Evolutionary conservation across 2,888 invertebrate species (phyloP), one percentile per base, ranked within the genome.

Genomic region (Pristionchus maxplancki): DNA sequence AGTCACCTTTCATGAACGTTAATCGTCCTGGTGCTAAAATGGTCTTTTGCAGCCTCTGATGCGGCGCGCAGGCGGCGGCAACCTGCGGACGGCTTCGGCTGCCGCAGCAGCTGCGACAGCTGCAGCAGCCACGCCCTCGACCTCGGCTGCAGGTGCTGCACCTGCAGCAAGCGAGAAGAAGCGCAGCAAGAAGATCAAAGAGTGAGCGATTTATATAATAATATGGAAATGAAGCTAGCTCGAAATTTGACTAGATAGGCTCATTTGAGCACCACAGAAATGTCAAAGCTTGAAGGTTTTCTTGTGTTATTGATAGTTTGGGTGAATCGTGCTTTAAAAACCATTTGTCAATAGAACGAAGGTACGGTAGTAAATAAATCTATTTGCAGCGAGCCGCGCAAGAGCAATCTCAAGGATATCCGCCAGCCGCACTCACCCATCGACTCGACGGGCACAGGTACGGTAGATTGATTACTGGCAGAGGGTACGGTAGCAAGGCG

Each of bases 381-480:
- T 24, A 28, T 34, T 44, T 78, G 40, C 50, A 53, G 53, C 31
- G 50, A 17, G 20, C 17, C 11, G 17, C 50, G 31, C 82, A 53
- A 53, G 34, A 31, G 34, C 31, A 34, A 9, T 24, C n/a, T 6
- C n/a, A 40, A 20, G 40, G 40, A 37, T 53, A 58, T n/a, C n/a
- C 20, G 24, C 24, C 50, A 15, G 58, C 58, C 85, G 2, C 85
- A 64, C 5, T 85, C 85, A 40, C 85, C 85, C 9, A 44, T 85
- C 64, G 85, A 64, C 4, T 85, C 85, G 6, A 64, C 64, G 1
- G 85, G 85, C 11, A 85, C 85, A 4, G 85, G 85, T 85, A 85
- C 64, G 62, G 85, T 64, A 34, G 13, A 0, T n/a, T 48, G 28
- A n/a, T 11, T 44, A 48, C 24, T 48, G n/a, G 6, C 9, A 5